Conservation (phyloP, 2,113 vertebrate genomes). For the Cyphomyrus discorhynchus region DNA sequence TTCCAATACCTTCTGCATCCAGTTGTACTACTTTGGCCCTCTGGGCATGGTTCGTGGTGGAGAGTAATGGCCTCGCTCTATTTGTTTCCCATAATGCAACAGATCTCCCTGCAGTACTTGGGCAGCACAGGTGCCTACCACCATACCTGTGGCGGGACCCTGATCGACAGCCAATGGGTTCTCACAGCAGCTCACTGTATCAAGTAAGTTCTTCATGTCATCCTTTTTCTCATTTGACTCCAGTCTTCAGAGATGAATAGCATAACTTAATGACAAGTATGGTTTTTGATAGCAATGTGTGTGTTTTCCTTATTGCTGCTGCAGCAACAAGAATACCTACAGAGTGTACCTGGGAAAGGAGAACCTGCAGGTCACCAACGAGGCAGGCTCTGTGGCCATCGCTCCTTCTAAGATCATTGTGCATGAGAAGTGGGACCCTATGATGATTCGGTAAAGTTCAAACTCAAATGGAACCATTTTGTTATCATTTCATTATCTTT, state of each 20-base stretch:
- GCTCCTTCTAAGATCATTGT: conserved; percentile 62
- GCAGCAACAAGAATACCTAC: conserved; percentile 59
- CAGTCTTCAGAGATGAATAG: neutral
- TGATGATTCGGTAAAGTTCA: conserved; percentile 53
- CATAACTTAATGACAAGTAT: neutral
- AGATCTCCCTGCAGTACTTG: conserved; percentile 79
- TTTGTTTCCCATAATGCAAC: conserved; percentile 2
- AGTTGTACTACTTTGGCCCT: neutral
- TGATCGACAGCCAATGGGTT: conserved; percentile 66
- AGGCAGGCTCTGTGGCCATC: conserved; percentile 55
- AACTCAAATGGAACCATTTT: neutral
- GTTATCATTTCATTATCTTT: neutral
- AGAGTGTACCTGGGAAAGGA: conserved; percentile 73
- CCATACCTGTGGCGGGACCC: conserved; percentile 75
- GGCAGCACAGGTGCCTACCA: conserved; percentile 39
- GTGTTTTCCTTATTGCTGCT: conserved; percentile 4
- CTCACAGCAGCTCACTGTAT: conserved; percentile 86
- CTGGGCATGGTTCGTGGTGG: neutral
- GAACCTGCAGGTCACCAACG: conserved; percentile 48
- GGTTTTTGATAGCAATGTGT: neutral
- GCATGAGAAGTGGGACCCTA: conserved; percentile 63
- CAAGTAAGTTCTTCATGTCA: conserved; percentile 48
- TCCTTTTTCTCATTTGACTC: neutral
- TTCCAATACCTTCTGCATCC: neutral
- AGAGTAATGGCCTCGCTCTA: neutral